Conservation (phyloP, 30 jellyfish, hydroid and myxozoan species). For the Aurelia sp. region DNA sequence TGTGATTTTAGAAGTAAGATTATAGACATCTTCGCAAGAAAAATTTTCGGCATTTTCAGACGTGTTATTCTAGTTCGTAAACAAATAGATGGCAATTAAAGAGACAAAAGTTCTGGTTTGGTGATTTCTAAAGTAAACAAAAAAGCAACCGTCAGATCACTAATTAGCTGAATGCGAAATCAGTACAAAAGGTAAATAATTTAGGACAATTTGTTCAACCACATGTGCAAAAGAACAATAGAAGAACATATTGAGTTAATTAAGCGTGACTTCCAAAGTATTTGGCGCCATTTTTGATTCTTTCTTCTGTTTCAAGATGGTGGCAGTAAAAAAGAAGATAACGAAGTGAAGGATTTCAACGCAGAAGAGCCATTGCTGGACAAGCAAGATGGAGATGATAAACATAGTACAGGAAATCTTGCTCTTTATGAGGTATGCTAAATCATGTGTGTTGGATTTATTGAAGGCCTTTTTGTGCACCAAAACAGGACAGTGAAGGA, state of each 20-base stretch:
- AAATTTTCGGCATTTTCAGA: too few relatives aligned
- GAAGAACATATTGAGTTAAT: neutral
- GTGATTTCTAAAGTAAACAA: too few relatives aligned
- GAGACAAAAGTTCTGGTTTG: too few relatives aligned
- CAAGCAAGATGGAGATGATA: constrained; percentile 17
- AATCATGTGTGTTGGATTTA: neutral
- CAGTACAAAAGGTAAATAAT: neutral
- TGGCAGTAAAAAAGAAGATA: neutral
- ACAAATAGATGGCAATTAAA: too few relatives aligned
- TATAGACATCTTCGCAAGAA: too few relatives aligned
- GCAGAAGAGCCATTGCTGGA: constrained; percentile 24
- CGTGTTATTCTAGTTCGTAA: too few relatives aligned
- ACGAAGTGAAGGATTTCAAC: neutral
- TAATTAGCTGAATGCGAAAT: too few relatives aligned
- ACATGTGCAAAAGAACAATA: neutral
- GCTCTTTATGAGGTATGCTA: constrained; percentile 58
- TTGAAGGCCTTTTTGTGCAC: too few relatives aligned
- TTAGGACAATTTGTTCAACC: neutral
- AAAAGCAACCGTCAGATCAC: too few relatives aligned
- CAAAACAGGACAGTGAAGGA: too few relatives aligned
- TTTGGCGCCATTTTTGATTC: constrained; percentile 26
- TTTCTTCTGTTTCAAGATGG: neutral
- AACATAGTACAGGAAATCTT: constrained; percentile 47
- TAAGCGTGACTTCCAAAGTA: constrained; percentile 4
- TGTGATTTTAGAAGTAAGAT: too few relatives aligned